Conservation (phyloP, 2,113 vertebrate genomes). For the Phalacrocorax carbo region DNA sequence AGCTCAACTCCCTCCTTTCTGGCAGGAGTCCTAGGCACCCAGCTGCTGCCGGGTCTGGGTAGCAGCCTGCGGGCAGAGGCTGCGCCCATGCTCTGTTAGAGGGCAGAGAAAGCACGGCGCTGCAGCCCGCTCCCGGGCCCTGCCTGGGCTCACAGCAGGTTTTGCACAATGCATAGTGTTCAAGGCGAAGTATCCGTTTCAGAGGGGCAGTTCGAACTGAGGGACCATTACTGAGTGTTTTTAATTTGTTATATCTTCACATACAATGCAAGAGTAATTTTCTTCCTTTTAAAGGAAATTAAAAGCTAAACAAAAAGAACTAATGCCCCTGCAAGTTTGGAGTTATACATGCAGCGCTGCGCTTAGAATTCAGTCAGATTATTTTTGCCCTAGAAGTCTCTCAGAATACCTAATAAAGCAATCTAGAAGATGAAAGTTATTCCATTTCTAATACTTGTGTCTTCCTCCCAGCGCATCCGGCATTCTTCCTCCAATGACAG, state of each 20-base stretch:
- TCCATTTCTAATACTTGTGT: background rate
- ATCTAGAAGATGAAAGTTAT: background rate
- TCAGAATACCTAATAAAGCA: background rate
- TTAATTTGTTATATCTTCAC: background rate
- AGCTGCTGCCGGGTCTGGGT: background rate
- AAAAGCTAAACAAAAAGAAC: background rate
- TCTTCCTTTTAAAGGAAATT: background rate
- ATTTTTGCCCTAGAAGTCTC: background rate
- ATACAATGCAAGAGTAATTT: background rate
- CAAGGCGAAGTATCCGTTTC: background rate
- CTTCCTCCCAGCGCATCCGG: background rate
- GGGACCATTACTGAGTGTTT: background rate
- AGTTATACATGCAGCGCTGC: background rate
- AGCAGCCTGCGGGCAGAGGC: background rate
- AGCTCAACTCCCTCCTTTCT: background rate
- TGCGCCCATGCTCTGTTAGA: rapidly evolving
- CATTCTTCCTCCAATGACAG: background rate
- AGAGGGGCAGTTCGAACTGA: background rate
- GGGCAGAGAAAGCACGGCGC: background rate
- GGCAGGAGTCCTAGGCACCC: background rate
- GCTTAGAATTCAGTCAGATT: background rate
- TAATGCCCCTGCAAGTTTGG: background rate
- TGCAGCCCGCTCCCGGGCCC: background rate
- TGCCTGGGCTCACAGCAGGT: background rate
- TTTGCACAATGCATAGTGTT: background rate